Evolutionary conservation across 2,888 invertebrate genomes (phyloP).

Genomic region (Pheosia gnoma): DNA sequence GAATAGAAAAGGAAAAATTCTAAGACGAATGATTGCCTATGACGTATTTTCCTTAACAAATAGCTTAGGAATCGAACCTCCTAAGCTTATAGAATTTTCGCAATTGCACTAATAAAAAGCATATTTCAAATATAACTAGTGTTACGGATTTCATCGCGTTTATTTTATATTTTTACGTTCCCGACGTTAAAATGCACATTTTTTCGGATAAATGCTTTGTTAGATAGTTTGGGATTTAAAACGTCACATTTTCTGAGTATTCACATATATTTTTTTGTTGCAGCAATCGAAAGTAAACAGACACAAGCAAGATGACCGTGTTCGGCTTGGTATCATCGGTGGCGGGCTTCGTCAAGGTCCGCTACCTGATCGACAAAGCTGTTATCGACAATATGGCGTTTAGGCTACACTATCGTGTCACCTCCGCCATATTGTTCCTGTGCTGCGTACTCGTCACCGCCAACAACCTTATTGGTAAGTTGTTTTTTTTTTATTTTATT

Average conservation of each 20-base stretch:
- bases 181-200: too few relatives aligned
- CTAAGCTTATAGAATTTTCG: too few relatives aligned
- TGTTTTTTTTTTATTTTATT: slow-evolving; percentile 1
- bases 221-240: too few relatives aligned
- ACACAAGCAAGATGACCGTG: slow-evolving; percentile 86
- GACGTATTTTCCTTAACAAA: neutral
- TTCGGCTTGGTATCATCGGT: slow-evolving; percentile 94
- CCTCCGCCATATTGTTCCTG: slow-evolving; percentile 92
- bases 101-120: too few relatives aligned
- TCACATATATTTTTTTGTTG: slow-evolving; percentile 39
- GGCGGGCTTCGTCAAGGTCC: slow-evolving; percentile 95
- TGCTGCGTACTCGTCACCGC: slow-evolving; percentile 95
- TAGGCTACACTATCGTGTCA: slow-evolving; percentile 94
- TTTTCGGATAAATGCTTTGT: too few relatives aligned
- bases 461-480: slow-evolving; percentile 95
- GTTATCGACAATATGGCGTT: slow-evolving; percentile 96
- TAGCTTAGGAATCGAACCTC: neutral
- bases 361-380: slow-evolving; percentile 94
- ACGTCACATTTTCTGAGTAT: too few relatives aligned
- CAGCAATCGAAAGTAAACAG: slow-evolving; percentile 62
- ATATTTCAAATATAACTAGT: too few relatives aligned
- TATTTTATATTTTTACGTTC: too few relatives aligned
- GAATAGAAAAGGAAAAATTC: neutral
- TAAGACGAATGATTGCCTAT: neutral
- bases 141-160: too few relatives aligned